phyloP scores from a whole-genome alignment of 2,888 invertebrate genomes.

The Amphipyra berbera region DNA sequence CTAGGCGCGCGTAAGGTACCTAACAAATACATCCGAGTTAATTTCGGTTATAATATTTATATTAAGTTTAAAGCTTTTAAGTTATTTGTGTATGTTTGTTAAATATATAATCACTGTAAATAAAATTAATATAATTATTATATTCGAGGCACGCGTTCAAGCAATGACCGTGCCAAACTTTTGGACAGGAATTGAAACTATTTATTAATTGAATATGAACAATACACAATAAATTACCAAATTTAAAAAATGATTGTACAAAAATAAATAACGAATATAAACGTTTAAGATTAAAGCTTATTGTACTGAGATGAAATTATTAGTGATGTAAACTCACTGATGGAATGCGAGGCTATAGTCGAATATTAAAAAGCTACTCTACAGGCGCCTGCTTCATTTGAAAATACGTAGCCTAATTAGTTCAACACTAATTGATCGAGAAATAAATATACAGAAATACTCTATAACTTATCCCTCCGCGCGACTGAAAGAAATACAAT shows the following conservation, averaged over 20 bases:
- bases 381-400: neutral
- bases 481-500: no score
- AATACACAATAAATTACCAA: conserved; percentile 60
- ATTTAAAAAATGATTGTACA: conserved; percentile 70
- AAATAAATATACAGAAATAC: no score
- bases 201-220: conserved; percentile 60
- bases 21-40: conserved; percentile 4
- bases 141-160: conserved; percentile 55
- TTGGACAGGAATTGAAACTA: conserved; percentile 80
- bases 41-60: conserved; percentile 14
- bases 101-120: conserved; percentile 47
- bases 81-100: conserved; percentile 33
- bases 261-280: conserved; percentile 70
- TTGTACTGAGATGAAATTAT: conserved; percentile 49
- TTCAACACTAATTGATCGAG: neutral
- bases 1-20: no score
- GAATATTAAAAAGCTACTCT: conserved; percentile 52
- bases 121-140: conserved; percentile 56
- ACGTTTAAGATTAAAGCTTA: conserved; percentile 60
- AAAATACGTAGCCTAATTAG: neutral
- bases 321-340: conserved; percentile 38
- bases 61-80: conserved; percentile 18
- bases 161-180: conserved; percentile 68
- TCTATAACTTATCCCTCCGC: no score
- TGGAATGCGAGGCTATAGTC: conserved; percentile 48